Evolutionary conservation across 1,140 invertebrate genomes (phyloP).

Genomic region (Varroa destructor): DNA sequence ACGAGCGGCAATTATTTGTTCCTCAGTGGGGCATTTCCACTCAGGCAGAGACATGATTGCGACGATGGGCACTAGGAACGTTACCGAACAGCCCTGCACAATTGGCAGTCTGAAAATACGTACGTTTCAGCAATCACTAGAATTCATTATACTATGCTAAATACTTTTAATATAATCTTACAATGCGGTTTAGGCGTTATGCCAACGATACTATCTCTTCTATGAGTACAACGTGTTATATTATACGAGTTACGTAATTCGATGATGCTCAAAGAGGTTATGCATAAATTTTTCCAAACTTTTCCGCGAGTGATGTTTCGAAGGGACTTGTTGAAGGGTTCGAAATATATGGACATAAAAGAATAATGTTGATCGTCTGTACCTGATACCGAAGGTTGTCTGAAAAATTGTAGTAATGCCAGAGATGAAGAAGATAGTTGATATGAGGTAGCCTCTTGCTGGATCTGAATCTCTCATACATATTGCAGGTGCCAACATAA

Average conservation of each 20-base stretch:
- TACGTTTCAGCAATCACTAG: too few relatives aligned
- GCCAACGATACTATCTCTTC: too few relatives aligned
- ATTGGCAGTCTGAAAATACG: slow-evolving; percentile 49
- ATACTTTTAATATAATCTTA: too few relatives aligned
- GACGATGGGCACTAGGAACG: slow-evolving; percentile 70
- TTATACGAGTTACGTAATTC: too few relatives aligned
- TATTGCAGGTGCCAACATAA: slow-evolving; percentile 61
- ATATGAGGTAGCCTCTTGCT: slow-evolving; percentile 61
- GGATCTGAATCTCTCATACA: slow-evolving; percentile 67
- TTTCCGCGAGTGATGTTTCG: too few relatives aligned
- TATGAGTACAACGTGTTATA: too few relatives aligned
- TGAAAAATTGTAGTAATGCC: slow-evolving; percentile 68
- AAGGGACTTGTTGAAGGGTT: too few relatives aligned
- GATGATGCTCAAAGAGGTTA: too few relatives aligned
- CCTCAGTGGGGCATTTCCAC: slow-evolving; percentile 57
- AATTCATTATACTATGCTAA: too few relatives aligned
- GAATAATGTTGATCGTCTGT: slow-evolving; percentile 29
- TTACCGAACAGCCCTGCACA: slow-evolving; percentile 66
- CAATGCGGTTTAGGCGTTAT: too few relatives aligned
- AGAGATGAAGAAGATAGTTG: slow-evolving; percentile 74
- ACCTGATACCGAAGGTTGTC: slow-evolving; percentile 63
- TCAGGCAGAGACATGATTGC: slow-evolving; percentile 61
- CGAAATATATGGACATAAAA: neutral
- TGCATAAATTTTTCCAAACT: too few relatives aligned
- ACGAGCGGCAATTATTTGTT: slow-evolving; percentile 39